Base-by-base conservation (phyloP, 2,113 vertebrate species). In the Xerus inauris region DNA sequence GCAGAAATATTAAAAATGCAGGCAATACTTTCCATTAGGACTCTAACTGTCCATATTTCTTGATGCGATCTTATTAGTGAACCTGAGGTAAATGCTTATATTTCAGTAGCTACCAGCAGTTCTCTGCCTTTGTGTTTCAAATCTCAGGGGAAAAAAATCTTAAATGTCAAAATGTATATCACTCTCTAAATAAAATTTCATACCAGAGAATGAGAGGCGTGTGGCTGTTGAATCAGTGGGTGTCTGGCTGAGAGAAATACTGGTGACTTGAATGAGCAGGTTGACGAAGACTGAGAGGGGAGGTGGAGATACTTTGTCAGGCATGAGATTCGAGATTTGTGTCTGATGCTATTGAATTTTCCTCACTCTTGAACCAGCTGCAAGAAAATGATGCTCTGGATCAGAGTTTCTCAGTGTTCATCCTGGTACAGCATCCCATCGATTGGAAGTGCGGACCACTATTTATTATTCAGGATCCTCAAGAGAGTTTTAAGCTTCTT, bases 81-180 rank as follows among this genome's bases (percentile, higher is more conserved):
- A 95, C 47, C 49, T 40, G 81, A 88, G 92, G 92, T 94, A 94
- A 88, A 82, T n/a, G 87, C 95, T 82, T 84, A 32, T 83, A 87
- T 71, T 89, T 96, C 16, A 28, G 75, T 69, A 32, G 67, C 79
- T 82, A 35, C 90, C 40, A 94, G 95, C 69, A 79, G 30, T 93
- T 54, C 84, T n/a, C 62, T 86, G 79, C 75, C 84, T 97, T 95
- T 71, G 94, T 94, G 49, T 93, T 97, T 95, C 79, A 95, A 80
- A 90, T 96, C 93, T 92, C 75, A 84, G 89, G 64, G 22, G 4
- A 51, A n/a, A 17, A 69, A 69, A 88, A 96, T 89, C 87, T 95
- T 75, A 92, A 94, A 91, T 95, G 96, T 96, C 97, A 97, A 96
- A 97, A 96, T 97, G 76, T 12, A 30, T 97, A 94, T 92, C 97